phyloP scores from a whole-genome alignment of 2,113 vertebrate genomes.

The Erythrolamprus reginae region DNA sequence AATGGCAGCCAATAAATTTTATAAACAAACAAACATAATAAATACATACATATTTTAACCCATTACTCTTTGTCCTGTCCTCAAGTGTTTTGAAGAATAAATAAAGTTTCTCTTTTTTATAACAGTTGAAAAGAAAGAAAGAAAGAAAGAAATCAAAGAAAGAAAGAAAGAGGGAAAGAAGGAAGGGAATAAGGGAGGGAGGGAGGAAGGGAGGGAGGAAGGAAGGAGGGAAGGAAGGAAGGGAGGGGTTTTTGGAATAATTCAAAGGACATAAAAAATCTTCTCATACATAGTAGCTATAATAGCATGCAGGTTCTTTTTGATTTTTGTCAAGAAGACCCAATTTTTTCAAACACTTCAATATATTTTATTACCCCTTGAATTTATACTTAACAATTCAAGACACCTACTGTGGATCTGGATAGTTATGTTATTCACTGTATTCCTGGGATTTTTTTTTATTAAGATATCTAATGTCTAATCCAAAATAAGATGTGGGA shows the following conservation, averaged over 20 bases:
- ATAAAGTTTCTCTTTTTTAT: background rate
- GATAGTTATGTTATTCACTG: background rate
- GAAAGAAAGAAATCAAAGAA: too few relatives aligned
- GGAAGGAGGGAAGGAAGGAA: too few relatives aligned
- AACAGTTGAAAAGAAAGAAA: background rate
- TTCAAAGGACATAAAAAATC: conserved; percentile 20
- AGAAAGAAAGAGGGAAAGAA: background rate
- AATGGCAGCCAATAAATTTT: background rate
- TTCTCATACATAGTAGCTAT: background rate
- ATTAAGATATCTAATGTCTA: background rate
- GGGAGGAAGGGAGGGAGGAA: too few relatives aligned
- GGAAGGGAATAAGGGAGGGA: too few relatives aligned
- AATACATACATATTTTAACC: background rate
- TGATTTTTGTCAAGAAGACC: conserved; percentile 28
- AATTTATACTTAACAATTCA: conserved; percentile 38
- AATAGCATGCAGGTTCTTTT: conserved; percentile 24
- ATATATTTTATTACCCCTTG: conserved; percentile 15
- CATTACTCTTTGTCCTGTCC: background rate
- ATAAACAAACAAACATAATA: background rate
- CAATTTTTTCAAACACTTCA: conserved; percentile 24
- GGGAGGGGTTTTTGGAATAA: background rate
- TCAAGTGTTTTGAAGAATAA: background rate
- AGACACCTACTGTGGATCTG: conserved; percentile 28
- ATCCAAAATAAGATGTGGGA: conserved; percentile 39
- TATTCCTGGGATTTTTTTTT: conserved; percentile 41